phyloP scores from a whole-genome alignment of 2,113 vertebrate species.

The Leptosomus discolor region DNA sequence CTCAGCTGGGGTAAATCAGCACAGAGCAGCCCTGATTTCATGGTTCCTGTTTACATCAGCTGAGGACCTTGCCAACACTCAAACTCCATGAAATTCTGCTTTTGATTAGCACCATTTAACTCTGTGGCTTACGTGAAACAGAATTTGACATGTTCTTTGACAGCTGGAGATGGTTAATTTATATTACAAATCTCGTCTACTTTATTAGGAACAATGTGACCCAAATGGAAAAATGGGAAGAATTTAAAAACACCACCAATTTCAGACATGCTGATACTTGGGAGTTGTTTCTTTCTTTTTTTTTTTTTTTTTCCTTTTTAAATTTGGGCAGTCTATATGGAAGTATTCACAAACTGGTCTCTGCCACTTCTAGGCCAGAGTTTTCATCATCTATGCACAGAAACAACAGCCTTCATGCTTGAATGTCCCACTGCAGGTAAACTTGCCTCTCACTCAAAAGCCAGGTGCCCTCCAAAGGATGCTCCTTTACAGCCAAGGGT shows the following conservation, averaged over 20 bases:
- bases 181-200: not conserved
- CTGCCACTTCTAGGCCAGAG: not conserved
- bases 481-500: not conserved
- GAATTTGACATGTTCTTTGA: not conserved
- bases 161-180: not conserved
- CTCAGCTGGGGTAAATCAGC: slow-evolving; percentile 46
- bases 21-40: slow-evolving; percentile 34
- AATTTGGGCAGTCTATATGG: not conserved
- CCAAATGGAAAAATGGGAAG: not conserved
- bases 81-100: slow-evolving; percentile 20
- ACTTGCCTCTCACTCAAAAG: not conserved
- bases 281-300: not conserved
- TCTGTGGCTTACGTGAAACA: not conserved
- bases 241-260: not conserved
- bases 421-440: not conserved
- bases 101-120: slow-evolving; percentile 16
- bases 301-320: not conserved
- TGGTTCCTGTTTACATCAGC: slow-evolving; percentile 58
- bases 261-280: not conserved
- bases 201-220: not conserved
- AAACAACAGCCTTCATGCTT: not conserved
- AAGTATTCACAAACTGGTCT: not conserved
- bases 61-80: slow-evolving; percentile 20
- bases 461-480: not conserved
- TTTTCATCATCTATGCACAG: not conserved